phyloP scores from a whole-genome alignment of 2,888 invertebrate genomes.

The Entomobrya proxima region DNA sequence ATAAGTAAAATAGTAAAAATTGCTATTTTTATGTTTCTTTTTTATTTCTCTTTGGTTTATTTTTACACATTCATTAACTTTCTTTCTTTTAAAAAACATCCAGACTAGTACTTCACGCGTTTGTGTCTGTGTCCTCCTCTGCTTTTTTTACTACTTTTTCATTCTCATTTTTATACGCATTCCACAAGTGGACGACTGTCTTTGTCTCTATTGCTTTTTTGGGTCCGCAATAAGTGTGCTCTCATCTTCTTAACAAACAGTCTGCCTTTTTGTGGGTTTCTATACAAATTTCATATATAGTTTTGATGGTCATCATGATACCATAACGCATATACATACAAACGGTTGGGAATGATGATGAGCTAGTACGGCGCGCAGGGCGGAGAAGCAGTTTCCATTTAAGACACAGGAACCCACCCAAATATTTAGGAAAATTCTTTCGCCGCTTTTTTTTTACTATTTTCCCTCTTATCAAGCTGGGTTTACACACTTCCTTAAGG shows the following conservation, averaged over 20 bases:
- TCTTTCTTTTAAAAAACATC: no score
- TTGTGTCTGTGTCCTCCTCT: conserved; percentile 22
- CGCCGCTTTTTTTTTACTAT: conserved; percentile 23
- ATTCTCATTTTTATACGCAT: conserved; percentile 55
- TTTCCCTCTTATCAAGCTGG: conserved; percentile 39
- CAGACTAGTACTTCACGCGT: no score
- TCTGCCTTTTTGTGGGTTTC: not conserved
- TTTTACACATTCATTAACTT: no score
- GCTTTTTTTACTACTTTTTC: conserved; percentile 51
- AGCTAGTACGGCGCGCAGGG: conserved; percentile 31
- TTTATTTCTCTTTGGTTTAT: not conserved
- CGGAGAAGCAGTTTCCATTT: conserved; percentile 63
- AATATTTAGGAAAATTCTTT: conserved; percentile 69
- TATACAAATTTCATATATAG: no score
- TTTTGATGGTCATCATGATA: not conserved
- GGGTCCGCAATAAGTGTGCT: not conserved
- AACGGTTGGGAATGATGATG: not conserved
- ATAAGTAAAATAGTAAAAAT: not conserved
- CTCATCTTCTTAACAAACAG: not conserved
- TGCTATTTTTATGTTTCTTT: not conserved
- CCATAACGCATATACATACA: no score
- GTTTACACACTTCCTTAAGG: conserved; percentile 31
- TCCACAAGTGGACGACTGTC: conserved; percentile 56
- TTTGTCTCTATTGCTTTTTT: conserved; percentile 25
- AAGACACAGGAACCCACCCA: conserved; percentile 67